phyloP scores from a whole-genome alignment of 2,888 invertebrate species.

The Gandaritis pyraliata region DNA sequence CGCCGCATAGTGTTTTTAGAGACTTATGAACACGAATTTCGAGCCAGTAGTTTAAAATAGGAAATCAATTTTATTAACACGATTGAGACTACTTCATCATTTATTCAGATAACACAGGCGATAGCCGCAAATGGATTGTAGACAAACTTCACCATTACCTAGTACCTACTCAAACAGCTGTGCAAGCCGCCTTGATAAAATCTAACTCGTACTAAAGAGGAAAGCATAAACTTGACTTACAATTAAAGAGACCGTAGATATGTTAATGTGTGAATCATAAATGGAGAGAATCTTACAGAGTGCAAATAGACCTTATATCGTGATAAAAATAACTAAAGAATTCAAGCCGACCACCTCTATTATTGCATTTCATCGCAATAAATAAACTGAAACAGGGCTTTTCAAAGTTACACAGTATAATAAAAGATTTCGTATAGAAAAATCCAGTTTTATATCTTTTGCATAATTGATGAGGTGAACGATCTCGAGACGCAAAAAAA shows the following conservation, averaged over 20 bases:
- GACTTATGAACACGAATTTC: no score
- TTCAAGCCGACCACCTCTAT: neutral
- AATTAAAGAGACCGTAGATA: slow-evolving; percentile 46
- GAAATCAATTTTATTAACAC: slow-evolving; percentile 37
- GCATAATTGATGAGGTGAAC: slow-evolving; percentile 35
- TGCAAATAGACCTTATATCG: slow-evolving; percentile 14
- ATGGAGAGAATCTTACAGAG: slow-evolving; percentile 16
- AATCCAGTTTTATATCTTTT: slow-evolving; percentile 24
- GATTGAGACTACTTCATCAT: slow-evolving; percentile 44
- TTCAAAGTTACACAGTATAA: slow-evolving; percentile 4
- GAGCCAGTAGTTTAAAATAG: slow-evolving; percentile 14
- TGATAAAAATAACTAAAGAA: slow-evolving; percentile 7
- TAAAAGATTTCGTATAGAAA: slow-evolving; percentile 16
- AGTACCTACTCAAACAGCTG: slow-evolving; percentile 40
- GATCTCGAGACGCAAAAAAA: slow-evolving; percentile 30
- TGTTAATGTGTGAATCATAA: slow-evolving; percentile 23
- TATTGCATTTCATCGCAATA: neutral
- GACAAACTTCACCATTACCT: slow-evolving; percentile 41
- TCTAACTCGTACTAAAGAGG: slow-evolving; percentile 49
- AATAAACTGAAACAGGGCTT: neutral
- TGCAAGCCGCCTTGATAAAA: slow-evolving; percentile 42
- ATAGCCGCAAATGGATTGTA: slow-evolving; percentile 50
- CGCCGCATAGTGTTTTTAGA: no score
- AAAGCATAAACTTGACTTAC: slow-evolving; percentile 52
- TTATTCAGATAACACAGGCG: slow-evolving; percentile 49